Base-by-base conservation (phyloP, 2,113 vertebrate genomes). In the Potamarius usumacintae region DNA sequence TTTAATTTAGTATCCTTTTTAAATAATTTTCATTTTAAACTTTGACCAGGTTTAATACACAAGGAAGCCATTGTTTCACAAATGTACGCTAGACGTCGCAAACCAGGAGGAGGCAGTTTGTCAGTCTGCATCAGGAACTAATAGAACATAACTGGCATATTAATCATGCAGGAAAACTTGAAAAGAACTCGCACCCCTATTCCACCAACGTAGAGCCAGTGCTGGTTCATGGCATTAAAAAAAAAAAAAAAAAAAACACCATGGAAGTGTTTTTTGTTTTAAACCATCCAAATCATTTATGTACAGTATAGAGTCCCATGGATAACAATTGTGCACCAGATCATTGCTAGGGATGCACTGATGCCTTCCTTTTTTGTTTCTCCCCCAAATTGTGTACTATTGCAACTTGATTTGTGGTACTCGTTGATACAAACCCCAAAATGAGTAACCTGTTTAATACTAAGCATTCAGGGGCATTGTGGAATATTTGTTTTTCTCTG, bases 11-110 rank as follows among this genome's bases (percentile, higher is more conserved):
- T 82, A 52, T 67, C 57, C 90, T 34, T 27, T 34, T 42, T 42
- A 34, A 48, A 63, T 4, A 20, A 63, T 67, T 81, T 50, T 57
- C 30, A 52, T 5, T 79, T 67, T 58, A 71, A 84, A 50, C 12
- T 65, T 79, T 90, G 83, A 71, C 60, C 22, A 88, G 7, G 80
- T 42, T 88, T 27, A 60, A 85, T 87, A 72, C 76, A 55, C 25
- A 53, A 55, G 74, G 34, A 86, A 79, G 85, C 76, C 74, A 81
- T 30, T 67, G 60, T 65, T 67, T 27, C n/a, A 62, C n/a, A 15
- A 18, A 20, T 20, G 52, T 57, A 72, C 50, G 57, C 14, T 69
- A 69, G 15, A 55, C 4, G 7, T 7, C 14, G 50, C 7, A 42
- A 72, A 57, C 8, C 52, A 55, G 65, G 53, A 72, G 34, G 76